Evolutionary conservation across 2,888 invertebrate species (phyloP).

Genomic region (Cephonodes hylas): DNA sequence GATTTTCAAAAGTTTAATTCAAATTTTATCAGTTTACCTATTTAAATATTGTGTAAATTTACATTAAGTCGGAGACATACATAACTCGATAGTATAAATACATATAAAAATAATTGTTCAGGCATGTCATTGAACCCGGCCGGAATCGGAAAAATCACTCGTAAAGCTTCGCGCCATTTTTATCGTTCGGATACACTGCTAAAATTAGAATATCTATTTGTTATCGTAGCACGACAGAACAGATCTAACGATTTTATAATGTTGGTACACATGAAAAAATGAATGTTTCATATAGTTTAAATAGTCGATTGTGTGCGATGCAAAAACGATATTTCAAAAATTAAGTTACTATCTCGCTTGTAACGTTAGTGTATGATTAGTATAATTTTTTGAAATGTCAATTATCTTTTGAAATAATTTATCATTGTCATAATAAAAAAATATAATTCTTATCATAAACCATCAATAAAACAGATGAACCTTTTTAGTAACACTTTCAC

Average conservation of each 20-base stretch:
- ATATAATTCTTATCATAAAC: not conserved
- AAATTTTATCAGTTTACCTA: too few species aligned
- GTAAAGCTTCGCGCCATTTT: conserved; percentile 6
- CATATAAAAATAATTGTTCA: not conserved
- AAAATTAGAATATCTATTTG: not conserved
- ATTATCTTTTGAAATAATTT: not conserved
- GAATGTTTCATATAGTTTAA: not conserved
- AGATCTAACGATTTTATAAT: not conserved
- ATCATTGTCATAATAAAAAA: not conserved
- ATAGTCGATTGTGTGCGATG: not conserved
- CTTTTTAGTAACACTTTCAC: conserved; percentile 8
- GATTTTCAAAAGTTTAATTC: too few species aligned
- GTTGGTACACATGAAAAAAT: not conserved
- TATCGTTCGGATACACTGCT: conserved; percentile 12
- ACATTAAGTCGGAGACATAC: too few species aligned
- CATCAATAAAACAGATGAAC: not conserved
- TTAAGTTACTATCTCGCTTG: not conserved
- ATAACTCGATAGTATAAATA: too few species aligned
- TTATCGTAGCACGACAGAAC: not conserved
- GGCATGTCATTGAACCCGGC: not conserved
- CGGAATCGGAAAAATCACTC: not conserved
- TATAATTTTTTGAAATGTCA: not conserved
- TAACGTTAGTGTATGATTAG: not conserved
- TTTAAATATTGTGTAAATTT: too few species aligned
- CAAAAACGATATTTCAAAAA: not conserved